Base-by-base conservation (phyloP, 1,140 invertebrate genomes). In the Caenorhabditis brenneri region DNA sequence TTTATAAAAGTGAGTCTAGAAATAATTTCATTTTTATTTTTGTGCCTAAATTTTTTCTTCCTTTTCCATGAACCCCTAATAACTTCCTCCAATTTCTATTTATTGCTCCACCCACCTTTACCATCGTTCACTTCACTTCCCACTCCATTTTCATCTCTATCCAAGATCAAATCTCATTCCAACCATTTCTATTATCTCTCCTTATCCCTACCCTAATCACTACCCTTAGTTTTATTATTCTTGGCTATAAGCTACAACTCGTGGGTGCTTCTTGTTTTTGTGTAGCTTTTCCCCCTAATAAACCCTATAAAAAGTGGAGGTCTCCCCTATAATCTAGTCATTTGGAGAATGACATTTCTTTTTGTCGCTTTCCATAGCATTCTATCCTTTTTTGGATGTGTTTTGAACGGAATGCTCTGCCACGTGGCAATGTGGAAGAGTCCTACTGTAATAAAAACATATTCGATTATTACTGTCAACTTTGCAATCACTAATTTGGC, bases 381-480 rank as follows among this genome's bases (percentile, higher is more conserved):
- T 58, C 53, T 58, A 1, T 58, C 53, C 3, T 7, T 29, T 29
- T 10, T 58, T 16, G 53, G 53, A 58, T 58, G 53, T 58, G 53
- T 58, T 31, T 29, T 58, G 22, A 79, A 79, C 46, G 16, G n/a
- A 19, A n/a, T 81, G 24, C 16, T 81, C 16, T 36, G 60, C 22
- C 36, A 69, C 27, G 31, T 82, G 60, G 58, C 42, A 10, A 22
- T 39, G 10, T 42, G 29, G 27, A 65, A 74, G 29, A 69, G 51
- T 46, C 81, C 81, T 22, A 69, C 39, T n/a, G 55, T 42, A n/a
- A 82, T 82, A 12, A 42, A 55, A 49, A 82, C 58, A 0, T 82
- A 82, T 74, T 69, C 81, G 9, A 51, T 82, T 9, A 53, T 82
- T 19, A 65, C 55, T 29, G 16, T 82, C 6, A 82, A 82, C 48